Base-by-base conservation (phyloP, 2,797 vertebrate genomes). In the Enteromius unitaeniatus region DNA sequence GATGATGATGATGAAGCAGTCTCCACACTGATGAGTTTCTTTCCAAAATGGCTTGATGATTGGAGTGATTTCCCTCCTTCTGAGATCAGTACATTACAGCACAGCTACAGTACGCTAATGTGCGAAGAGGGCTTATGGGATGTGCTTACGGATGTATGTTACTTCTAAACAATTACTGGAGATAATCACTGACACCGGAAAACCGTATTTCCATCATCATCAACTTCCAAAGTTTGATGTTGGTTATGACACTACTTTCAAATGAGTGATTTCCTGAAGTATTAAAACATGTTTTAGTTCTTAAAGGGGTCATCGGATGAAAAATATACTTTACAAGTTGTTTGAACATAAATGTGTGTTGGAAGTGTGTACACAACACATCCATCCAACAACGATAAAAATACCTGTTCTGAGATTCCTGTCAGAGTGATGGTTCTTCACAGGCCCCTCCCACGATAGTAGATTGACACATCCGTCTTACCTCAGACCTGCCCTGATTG, bases 51-150 rank as follows among this genome's bases (percentile, higher is more conserved):
- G 70, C 45, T 69, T 80, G 53, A 81, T 74, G 74, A 86, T 76
- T 69, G 53, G 60, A 62, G 73, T 74, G 80, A 86, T 83, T 73
- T 81, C 53, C 72, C 26, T 51, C 82, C 72, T 53, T 78, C 78
- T 69, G 80, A 69, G 77, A 85, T 81, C 62, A 79, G 34, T 55
- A 47, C 45, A 72, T 42, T 78, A 80, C 53, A 79, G 69, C 67
- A 67, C 10, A 58, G 19, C 42, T 49, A 68, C 40, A 31, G 45
- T 69, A 79, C 21, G 14, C 49, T 78, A 75, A 49, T 42, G 62
- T 64, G 64, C 4, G 19, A 5, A 40, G 28, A 68, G 64, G 55
- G 68, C 67, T 60, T 70, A 45, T 70, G 67, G 47, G 31, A 53
- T 37, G 37, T 60, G 53, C 34, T 76, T 60, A 42, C 13, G 70